Evolutionary conservation across 2,113 vertebrate species (phyloP).

Genomic region (Puffinus mauretanicus): DNA sequence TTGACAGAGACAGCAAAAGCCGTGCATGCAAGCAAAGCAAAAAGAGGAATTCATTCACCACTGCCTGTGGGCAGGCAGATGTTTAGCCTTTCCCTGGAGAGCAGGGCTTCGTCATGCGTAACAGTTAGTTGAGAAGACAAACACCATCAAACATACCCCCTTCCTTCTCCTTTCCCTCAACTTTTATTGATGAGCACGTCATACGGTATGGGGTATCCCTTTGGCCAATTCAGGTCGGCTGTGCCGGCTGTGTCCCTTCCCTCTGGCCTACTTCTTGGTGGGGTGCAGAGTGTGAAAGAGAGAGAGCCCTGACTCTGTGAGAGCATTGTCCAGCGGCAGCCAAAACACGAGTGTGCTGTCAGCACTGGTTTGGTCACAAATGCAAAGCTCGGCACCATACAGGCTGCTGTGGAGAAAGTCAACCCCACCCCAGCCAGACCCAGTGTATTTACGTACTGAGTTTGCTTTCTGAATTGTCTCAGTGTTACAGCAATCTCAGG

Average conservation of each 20-base stretch:
- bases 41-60: background rate
- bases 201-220: background rate
- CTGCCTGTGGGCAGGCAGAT: background rate
- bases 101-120: fast-evolving
- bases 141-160: fast-evolving
- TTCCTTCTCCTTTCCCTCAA: background rate
- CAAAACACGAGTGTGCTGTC: background rate
- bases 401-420: background rate
- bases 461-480: background rate
- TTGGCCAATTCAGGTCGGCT: fast-evolving
- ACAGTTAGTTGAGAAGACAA: background rate
- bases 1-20: background rate
- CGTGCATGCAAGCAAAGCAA: background rate
- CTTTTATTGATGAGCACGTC: background rate
- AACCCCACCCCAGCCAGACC: background rate
- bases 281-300: background rate
- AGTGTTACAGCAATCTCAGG: background rate
- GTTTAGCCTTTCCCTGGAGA: background rate
- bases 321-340: background rate
- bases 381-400: fast-evolving
- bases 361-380: background rate
- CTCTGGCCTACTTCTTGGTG: background rate
- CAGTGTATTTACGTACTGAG: fast-evolving
- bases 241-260: background rate
- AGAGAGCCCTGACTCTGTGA: background rate